These are phyloP conservation scores for Drusus annulatus DNA, from an alignment of 1,140 invertebrate genomes.

Conservation along the genomic window DNA sequence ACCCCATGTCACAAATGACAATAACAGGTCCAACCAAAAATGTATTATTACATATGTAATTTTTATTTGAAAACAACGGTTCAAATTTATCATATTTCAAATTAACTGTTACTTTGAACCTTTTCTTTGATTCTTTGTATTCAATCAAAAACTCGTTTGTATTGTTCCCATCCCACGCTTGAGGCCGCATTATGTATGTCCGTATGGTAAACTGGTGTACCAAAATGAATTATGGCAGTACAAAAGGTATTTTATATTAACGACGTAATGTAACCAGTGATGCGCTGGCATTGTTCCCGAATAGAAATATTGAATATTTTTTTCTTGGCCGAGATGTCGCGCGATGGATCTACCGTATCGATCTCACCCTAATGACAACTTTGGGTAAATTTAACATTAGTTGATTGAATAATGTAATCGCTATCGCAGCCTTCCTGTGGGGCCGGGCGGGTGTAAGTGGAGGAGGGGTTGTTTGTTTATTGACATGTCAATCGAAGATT, in stretches of 20 bases:
- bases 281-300: slow-evolving; percentile 40
- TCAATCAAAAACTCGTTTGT: slow-evolving; percentile 30
- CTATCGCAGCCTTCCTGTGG: neutral
- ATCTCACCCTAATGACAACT: slow-evolving; percentile 42
- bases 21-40: too few species aligned
- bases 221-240: slow-evolving; percentile 17
- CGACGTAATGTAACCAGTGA: slow-evolving; percentile 46
- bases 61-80: too few species aligned
- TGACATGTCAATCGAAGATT: neutral
- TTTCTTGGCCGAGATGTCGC: slow-evolving; percentile 56
- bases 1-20: too few species aligned
- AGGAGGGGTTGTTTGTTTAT: neutral
- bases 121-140: neutral
- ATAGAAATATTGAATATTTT: slow-evolving; percentile 39
- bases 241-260: slow-evolving; percentile 33
- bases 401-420: slow-evolving; percentile 47
- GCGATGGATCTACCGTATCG: slow-evolving; percentile 51
- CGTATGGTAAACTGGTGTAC: neutral
- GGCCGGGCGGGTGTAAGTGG: neutral
- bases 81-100: too few species aligned
- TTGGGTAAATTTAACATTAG: slow-evolving; percentile 50
- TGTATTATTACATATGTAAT: too few species aligned
- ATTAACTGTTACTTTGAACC: too few species aligned
- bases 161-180: neutral
- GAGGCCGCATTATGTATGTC: neutral